phyloP scores from a whole-genome alignment of 2,797 vertebrate species.

The Pelochelys cantorii region DNA sequence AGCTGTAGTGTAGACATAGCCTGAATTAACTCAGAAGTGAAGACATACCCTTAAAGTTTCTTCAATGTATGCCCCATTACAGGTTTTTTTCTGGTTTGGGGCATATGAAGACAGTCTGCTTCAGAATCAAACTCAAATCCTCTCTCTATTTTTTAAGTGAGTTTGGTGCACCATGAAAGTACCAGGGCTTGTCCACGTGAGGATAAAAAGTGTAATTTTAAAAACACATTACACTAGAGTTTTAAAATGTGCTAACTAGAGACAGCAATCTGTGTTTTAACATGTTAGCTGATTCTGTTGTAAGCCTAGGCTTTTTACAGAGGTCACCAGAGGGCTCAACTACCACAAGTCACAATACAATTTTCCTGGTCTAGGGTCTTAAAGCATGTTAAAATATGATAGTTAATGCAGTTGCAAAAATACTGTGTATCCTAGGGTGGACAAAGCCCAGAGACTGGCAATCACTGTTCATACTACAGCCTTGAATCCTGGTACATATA shows the following conservation, averaged over 20 bases:
- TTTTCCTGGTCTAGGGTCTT: neutral
- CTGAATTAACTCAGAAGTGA: neutral
- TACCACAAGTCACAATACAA: neutral
- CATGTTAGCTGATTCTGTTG: neutral
- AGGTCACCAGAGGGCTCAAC: too few relatives aligned
- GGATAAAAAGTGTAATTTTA: neutral
- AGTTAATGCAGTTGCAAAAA: neutral
- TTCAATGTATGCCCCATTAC: neutral
- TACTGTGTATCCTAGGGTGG: neutral
- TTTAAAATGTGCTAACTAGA: neutral
- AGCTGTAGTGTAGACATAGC: too few relatives aligned
- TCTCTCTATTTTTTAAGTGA: neutral
- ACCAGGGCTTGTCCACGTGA: neutral
- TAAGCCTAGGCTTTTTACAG: neutral
- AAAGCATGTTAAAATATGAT: neutral
- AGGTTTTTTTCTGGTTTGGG: neutral
- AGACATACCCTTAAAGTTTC: too few relatives aligned
- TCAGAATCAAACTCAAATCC: neutral
- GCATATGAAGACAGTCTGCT: too few relatives aligned
- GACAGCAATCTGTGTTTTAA: neutral
- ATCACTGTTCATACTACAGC: neutral
- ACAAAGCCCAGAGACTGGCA: neutral
- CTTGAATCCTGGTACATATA: neutral
- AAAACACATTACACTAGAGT: too few relatives aligned
- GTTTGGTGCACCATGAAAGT: neutral